Evolutionary conservation across 2,888 invertebrate species (phyloP).

Genomic region (Cephus spinipes): DNA sequence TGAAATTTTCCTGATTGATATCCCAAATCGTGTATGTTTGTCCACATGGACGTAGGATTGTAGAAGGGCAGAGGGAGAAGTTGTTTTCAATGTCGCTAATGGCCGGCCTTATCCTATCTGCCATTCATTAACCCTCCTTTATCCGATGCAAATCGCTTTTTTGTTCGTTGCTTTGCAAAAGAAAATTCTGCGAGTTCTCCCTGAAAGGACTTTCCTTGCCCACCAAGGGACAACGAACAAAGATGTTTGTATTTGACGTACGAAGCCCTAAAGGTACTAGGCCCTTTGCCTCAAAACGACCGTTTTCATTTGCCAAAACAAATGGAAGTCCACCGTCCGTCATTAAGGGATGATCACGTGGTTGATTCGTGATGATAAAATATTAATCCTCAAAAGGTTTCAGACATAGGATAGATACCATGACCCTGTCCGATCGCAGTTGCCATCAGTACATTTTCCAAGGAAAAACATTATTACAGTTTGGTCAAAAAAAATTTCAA

Average conservation of each 20-base stretch:
- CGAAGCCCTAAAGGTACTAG: not conserved
- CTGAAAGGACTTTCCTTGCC: slow-evolving; percentile 26
- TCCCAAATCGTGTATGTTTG: not conserved
- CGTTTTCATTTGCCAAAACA: not conserved
- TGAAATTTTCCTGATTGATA: not conserved
- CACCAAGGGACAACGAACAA: not conserved
- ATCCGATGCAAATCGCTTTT: slow-evolving; percentile 24
- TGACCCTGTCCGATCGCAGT: not conserved
- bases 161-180: not conserved
- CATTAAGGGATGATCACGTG: not conserved
- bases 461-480: no score
- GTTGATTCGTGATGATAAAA: not conserved
- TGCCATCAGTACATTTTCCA: no score
- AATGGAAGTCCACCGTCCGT: not conserved
- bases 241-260: not conserved
- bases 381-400: not conserved
- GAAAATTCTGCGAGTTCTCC: slow-evolving; percentile 19
- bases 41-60: not conserved
- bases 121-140: slow-evolving; percentile 38
- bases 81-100: slow-evolving; percentile 39
- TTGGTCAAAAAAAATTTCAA: no score
- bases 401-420: accelerated
- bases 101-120: slow-evolving; percentile 35
- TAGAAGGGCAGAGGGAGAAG: slow-evolving; percentile 8
- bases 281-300: not conserved